Evolutionary conservation across 2,113 vertebrate genomes (phyloP).

Genomic region (Arvicanthis niloticus): DNA sequence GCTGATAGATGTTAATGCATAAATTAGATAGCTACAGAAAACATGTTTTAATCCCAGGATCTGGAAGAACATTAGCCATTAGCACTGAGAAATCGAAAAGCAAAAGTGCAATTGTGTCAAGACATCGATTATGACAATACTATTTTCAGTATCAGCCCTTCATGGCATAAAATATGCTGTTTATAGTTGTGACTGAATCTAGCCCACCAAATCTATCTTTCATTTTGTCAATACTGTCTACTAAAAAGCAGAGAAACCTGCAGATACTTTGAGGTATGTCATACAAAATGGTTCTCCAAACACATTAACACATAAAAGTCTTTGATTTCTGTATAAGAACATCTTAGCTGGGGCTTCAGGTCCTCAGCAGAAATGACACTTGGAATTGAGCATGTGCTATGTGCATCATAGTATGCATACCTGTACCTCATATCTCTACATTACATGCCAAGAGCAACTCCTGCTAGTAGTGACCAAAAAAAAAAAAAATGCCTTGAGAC

Average conservation of each 20-base stretch:
- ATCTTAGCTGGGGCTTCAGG: not conserved
- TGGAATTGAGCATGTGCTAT: not conserved
- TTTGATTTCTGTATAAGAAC: not conserved
- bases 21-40: slow-evolving; percentile 5
- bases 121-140: not conserved
- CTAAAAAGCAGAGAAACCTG: not conserved
- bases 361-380: not conserved
- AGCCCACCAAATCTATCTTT: not conserved
- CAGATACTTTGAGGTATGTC: not conserved
- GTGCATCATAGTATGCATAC: not conserved
- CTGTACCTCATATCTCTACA: not conserved
- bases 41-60: not conserved
- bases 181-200: not conserved
- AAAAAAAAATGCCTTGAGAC: not conserved
- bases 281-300: slow-evolving; percentile 22
- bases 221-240: not conserved
- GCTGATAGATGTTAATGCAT: not conserved
- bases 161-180: not conserved
- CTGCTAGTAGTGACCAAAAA: not conserved
- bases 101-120: not conserved
- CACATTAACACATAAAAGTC: not conserved
- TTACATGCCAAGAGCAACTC: not conserved
- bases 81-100: not conserved
- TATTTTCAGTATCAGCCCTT: not conserved
- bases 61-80: not conserved